Percentiles rank a stretch among this genome's conserved stretches.
Evolutionary conservation across 2,797 vertebrate genomes (phyloP).

Genomic region (Poeciliopsis infans): DNA sequence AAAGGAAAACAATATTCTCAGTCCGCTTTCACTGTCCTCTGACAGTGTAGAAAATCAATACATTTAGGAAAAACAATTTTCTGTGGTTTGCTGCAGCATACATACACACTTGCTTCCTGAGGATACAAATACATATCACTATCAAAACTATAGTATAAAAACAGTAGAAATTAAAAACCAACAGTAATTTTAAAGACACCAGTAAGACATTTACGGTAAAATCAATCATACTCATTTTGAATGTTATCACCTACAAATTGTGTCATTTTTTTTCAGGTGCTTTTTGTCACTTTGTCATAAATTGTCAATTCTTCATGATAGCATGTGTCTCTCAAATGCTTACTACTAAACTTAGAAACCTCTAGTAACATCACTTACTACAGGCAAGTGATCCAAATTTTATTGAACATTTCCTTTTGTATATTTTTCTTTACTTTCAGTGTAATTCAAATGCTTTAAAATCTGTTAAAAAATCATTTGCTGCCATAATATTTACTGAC

Average conservation of each 20-base stretch:
- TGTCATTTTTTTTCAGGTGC: neutral
- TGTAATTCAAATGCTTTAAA: neutral
- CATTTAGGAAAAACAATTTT: neutral
- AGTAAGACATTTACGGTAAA: neutral
- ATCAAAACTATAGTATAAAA: neutral
- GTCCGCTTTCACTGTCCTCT: neutral
- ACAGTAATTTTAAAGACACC: neutral
- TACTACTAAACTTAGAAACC: neutral
- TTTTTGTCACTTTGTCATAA: neutral
- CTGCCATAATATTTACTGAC: neutral
- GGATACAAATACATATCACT: neutral
- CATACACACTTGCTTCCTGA: neutral
- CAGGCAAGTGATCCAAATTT: neutral
- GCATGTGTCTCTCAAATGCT: neutral
- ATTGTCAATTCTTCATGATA: neutral
- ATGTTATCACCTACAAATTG: neutral
- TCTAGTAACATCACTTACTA: neutral
- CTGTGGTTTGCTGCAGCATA: neutral
- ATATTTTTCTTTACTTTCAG: neutral
- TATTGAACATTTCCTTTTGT: neutral
- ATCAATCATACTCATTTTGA: neutral
- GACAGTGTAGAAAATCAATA: neutral
- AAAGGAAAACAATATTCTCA: slow-evolving; percentile 1
- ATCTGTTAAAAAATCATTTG: neutral
- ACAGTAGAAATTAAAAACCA: neutral